phyloP scores from a whole-genome alignment of 2,888 invertebrate genomes.

The Drosophila kambysellisi region DNA sequence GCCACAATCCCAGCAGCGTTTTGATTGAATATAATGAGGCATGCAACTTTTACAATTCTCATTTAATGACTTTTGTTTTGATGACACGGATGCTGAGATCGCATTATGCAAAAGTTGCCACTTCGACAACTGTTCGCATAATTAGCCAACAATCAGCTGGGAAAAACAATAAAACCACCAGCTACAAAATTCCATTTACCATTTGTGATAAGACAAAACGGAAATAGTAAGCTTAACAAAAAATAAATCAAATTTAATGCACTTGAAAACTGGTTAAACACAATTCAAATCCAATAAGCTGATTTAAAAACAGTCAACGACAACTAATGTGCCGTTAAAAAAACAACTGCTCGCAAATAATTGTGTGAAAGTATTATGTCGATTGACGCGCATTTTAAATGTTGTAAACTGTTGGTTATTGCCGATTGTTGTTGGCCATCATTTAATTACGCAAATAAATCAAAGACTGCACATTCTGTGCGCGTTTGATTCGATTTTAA shows the following conservation, averaged over 20 bases:
- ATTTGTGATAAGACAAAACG: neutral
- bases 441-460: slow-evolving; percentile 51
- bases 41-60: slow-evolving; percentile 50
- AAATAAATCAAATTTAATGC: neutral
- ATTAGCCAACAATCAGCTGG: slow-evolving; percentile 31
- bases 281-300: neutral
- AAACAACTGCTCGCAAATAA: slow-evolving; percentile 2
- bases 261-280: neutral
- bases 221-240: neutral
- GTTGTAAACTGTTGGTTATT: slow-evolving; percentile 7
- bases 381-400: slow-evolving; percentile 7
- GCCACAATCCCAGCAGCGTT: slow-evolving; percentile 5
- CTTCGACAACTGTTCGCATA: slow-evolving; percentile 22
- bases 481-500: slow-evolving; percentile 32
- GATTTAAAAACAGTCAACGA: neutral
- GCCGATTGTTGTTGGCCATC: slow-evolving; percentile 23
- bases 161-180: neutral
- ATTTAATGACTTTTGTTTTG: slow-evolving; percentile 48
- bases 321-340: neutral
- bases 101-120: slow-evolving; percentile 45
- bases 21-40: slow-evolving; percentile 53
- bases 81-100: slow-evolving; percentile 24
- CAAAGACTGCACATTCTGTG: slow-evolving; percentile 28
- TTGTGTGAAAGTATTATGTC: slow-evolving; percentile 24
- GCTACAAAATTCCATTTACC: neutral